phyloP scores from a whole-genome alignment of 2,888 invertebrate species.

The Choristoneura rosaceana region DNA sequence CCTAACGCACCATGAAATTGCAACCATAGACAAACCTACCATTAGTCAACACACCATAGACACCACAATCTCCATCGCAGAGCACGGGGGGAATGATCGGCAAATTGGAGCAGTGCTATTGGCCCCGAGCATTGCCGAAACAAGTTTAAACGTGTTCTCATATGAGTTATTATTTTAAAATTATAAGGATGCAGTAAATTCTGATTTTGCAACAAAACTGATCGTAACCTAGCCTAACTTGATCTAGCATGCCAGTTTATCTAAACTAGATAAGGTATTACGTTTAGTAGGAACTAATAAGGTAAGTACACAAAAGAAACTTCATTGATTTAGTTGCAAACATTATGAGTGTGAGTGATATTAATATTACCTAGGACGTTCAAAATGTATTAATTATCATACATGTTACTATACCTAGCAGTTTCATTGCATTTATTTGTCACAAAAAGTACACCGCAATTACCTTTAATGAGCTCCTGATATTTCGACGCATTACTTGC shows the following conservation, averaged over 20 bases:
- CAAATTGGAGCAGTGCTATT: conserved; percentile 26
- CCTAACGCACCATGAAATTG: conserved; percentile 1
- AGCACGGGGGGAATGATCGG: conserved; percentile 31
- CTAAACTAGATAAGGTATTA: background rate
- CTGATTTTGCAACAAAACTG: background rate
- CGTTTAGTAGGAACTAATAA: no score
- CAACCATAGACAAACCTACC: background rate
- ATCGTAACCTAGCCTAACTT: conserved; percentile 1
- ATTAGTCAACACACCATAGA: conserved; percentile 14
- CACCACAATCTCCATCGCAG: background rate
- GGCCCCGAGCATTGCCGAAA: conserved; percentile 17
- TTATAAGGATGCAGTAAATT: background rate
- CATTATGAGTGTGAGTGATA: no score
- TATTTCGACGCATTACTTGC: no score
- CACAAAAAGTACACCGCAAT: no score
- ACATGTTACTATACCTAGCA: no score
- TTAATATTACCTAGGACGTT: no score
- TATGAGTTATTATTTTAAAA: conserved; percentile 4
- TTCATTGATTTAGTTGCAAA: no score
- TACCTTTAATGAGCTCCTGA: no score
- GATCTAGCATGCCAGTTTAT: background rate
- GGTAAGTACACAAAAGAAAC: no score
- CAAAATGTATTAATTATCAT: no score
- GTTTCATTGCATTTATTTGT: no score
- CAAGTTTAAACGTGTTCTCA: conserved; percentile 1